Evolutionary conservation across 2,797 vertebrate species (phyloP).

Genomic region (Borostomias antarcticus): DNA sequence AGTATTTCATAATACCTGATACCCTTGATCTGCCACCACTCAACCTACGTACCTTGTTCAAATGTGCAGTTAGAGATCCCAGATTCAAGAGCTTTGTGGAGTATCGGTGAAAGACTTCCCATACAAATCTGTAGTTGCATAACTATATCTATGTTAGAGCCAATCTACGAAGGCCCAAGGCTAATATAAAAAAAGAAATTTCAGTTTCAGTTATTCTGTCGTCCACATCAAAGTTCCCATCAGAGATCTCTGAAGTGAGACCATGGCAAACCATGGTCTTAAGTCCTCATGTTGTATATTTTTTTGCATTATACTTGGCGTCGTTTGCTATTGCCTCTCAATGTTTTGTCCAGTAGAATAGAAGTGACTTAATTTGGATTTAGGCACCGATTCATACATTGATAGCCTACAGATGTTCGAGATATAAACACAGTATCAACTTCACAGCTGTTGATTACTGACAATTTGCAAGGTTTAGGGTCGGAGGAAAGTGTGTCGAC

Average conservation of each 20-base stretch:
- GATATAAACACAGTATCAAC: too few relatives aligned
- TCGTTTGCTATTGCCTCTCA: not conserved
- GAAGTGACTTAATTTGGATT: too few relatives aligned
- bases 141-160: conserved; percentile 71
- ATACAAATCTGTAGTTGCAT: conserved; percentile 75
- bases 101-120: conserved; percentile 67
- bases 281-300: conserved; percentile 23
- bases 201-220: not conserved
- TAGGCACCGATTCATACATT: too few relatives aligned
- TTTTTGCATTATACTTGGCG: conserved; percentile 45
- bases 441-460: too few relatives aligned
- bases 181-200: conserved; percentile 6
- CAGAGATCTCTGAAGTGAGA: conserved; percentile 19
- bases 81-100: conserved; percentile 59
- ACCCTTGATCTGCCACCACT: conserved; percentile 3
- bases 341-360: conserved; percentile 25
- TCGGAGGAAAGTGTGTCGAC: too few relatives aligned
- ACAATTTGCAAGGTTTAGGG: too few relatives aligned
- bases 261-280: conserved; percentile 20
- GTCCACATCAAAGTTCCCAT: too few relatives aligned
- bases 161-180: conserved; percentile 61
- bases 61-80: conserved; percentile 52
- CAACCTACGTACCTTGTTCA: conserved; percentile 31
- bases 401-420: too few relatives aligned
- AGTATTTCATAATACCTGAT: conserved; percentile 68